Evolutionary conservation across 2,797 vertebrate species (phyloP).

Genomic region (Nyctibius grandis): DNA sequence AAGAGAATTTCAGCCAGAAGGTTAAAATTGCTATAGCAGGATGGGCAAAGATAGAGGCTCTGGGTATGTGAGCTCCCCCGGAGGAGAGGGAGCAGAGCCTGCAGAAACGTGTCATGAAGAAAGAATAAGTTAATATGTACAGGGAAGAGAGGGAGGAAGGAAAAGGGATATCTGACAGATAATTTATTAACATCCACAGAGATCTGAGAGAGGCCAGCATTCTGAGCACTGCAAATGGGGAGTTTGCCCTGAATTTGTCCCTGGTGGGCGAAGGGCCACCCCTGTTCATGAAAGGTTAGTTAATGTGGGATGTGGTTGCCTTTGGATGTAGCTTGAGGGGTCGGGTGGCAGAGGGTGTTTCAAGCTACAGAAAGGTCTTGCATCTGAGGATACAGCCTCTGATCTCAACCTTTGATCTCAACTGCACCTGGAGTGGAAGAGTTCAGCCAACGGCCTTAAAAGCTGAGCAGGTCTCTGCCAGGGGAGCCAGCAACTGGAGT

Average conservation of each 20-base stretch:
- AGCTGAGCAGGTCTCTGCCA: background rate
- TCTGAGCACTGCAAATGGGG: background rate
- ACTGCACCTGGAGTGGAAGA: background rate
- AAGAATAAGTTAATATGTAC: constrained; percentile 22
- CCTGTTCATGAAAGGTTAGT: background rate
- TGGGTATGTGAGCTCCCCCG: background rate
- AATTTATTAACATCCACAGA: background rate
- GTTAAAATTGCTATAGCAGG: background rate
- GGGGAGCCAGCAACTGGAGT: background rate
- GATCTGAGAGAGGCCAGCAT: background rate
- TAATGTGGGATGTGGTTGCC: background rate
- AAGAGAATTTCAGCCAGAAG: background rate
- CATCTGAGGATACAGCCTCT: background rate
- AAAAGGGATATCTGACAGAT: background rate
- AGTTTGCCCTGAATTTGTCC: background rate
- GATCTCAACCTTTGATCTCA: constrained; percentile 27
- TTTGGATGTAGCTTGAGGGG: background rate
- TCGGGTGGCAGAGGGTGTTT: background rate
- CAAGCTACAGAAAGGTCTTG: background rate
- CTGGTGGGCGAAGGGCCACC: background rate
- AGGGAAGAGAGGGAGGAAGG: background rate
- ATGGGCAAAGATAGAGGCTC: background rate
- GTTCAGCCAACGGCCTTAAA: constrained; percentile 6
- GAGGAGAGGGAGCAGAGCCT: background rate
- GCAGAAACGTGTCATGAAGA: background rate